A percentile compares a stretch with the other conserved stretches of the same genome.
phyloP scores from a whole-genome alignment of 2,888 invertebrate species.

The Rotaria sp. region DNA sequence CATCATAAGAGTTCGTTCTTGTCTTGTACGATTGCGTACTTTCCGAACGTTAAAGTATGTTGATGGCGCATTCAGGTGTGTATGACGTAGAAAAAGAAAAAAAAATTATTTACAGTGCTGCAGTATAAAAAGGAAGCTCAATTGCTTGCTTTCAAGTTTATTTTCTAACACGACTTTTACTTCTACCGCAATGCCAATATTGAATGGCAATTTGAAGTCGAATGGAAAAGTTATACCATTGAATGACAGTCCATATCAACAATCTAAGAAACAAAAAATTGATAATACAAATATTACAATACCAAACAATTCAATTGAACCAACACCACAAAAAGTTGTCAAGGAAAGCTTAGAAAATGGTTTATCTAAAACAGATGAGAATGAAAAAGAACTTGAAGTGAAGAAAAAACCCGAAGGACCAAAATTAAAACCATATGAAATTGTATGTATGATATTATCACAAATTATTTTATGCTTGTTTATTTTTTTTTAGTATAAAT shows the following conservation, averaged over 20 bases:
- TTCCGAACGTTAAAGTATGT: background rate
- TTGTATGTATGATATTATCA: background rate
- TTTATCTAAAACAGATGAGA: background rate
- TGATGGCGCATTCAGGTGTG: background rate
- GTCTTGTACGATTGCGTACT: background rate
- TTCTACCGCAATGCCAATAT: background rate
- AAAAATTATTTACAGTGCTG: background rate
- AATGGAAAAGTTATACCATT: background rate
- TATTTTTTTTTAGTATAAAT: background rate
- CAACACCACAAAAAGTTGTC: background rate
- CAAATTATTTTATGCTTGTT: too few relatives aligned
- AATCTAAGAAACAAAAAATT: background rate
- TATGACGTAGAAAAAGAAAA: background rate
- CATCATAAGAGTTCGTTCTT: background rate
- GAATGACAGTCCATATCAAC: background rate
- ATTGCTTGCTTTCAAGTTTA: background rate
- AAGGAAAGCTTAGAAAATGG: background rate
- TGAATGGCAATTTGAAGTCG: background rate
- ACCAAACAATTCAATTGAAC: background rate
- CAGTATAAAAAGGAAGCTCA: background rate
- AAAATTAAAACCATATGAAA: constrained; percentile 16
- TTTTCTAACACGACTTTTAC: background rate
- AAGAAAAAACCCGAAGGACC: background rate
- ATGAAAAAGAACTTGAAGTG: background rate
- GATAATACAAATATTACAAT: background rate